phyloP scores from a whole-genome alignment of 2,888 invertebrate genomes.

The Myopa tessellatipennis region DNA sequence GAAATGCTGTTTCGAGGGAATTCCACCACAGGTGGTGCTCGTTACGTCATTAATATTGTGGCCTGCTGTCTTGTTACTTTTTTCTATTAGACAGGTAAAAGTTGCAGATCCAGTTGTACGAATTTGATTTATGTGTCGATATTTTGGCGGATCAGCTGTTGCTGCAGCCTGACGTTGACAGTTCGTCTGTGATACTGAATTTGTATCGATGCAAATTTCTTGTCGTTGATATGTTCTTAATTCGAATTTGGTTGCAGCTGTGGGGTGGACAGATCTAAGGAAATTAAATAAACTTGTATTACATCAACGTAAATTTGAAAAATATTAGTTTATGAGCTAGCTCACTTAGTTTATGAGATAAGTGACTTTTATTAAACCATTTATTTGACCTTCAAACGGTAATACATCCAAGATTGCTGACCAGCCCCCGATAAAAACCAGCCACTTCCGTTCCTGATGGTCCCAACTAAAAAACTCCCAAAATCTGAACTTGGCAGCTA shows the following conservation, averaged over 20 bases:
- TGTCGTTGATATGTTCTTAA: slow-evolving; percentile 57
- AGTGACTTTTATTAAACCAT: too few relatives aligned
- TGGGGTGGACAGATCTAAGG: slow-evolving; percentile 60
- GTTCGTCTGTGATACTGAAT: slow-evolving; percentile 59
- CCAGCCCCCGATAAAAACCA: too few relatives aligned
- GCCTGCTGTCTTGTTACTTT: slow-evolving; percentile 28
- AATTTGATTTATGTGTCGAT: slow-evolving; percentile 36
- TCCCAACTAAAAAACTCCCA: too few relatives aligned
- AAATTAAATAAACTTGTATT: slow-evolving; percentile 59
- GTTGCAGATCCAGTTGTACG: slow-evolving; percentile 42
- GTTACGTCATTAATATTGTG: slow-evolving; percentile 49
- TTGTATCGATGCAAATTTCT: slow-evolving; percentile 61
- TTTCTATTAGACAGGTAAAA: slow-evolving; percentile 39
- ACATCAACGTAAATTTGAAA: too few relatives aligned
- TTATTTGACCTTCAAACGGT: too few relatives aligned
- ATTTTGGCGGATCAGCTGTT: slow-evolving; percentile 56
- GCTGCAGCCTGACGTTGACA: slow-evolving; percentile 47
- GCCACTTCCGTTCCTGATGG: too few relatives aligned
- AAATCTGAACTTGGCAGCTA: too few relatives aligned
- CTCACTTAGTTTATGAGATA: too few relatives aligned
- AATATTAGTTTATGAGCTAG: too few relatives aligned
- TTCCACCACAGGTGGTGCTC: slow-evolving; percentile 45
- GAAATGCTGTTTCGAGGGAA: slow-evolving; percentile 48
- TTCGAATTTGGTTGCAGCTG: slow-evolving; percentile 61
- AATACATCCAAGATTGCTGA: too few relatives aligned